These are phyloP conservation scores for Macrostomum cliftonense DNA, from an alignment of 2,888 invertebrate genomes.

Conservation along the genomic window DNA sequence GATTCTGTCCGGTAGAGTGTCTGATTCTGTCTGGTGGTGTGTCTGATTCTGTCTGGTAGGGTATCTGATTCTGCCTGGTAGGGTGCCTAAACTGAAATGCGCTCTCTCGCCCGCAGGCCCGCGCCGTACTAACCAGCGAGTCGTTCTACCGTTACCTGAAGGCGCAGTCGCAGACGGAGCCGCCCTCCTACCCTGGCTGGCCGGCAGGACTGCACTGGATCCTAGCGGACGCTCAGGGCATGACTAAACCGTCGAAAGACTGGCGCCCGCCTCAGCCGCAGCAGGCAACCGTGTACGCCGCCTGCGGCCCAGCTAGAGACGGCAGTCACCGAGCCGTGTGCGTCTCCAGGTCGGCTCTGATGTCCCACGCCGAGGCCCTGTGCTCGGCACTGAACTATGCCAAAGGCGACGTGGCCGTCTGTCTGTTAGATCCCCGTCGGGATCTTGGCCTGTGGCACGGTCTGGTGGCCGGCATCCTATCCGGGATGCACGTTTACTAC, in stretches of 20 bases:
- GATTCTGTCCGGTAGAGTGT: too few relatives aligned
- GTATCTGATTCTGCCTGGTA: too few relatives aligned
- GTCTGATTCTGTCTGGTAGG: too few relatives aligned
- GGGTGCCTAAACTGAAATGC: too few relatives aligned
- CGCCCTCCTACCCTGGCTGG: constrained; percentile 47
- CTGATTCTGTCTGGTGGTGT: too few relatives aligned
- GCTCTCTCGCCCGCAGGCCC: constrained; percentile 23
- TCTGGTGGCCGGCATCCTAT: constrained; percentile 36
- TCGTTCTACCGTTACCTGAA: constrained; percentile 35
- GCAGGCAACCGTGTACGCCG: too few relatives aligned
- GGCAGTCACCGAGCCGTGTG: constrained; percentile 92
- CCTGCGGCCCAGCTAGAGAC: constrained; percentile 81
- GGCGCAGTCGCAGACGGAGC: too few relatives aligned
- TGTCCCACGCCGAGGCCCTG: constrained; percentile 80
- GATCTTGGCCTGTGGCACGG: constrained; percentile 57
- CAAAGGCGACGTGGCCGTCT: constrained; percentile 85
- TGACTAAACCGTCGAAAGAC: constrained; percentile 68
- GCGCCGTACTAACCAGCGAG: constrained; percentile 91
- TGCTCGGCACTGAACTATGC: constrained; percentile 94
- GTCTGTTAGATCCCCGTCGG: constrained; percentile 91
- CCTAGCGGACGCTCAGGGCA: constrained; percentile 67
- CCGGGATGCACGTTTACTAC: constrained; percentile 93
- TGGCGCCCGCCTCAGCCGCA: constrained; percentile 58
- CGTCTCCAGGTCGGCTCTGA: constrained; percentile 77
- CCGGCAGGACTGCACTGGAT: constrained; percentile 80